These are phyloP conservation scores for Dicyrtomina minuta DNA, from an alignment of 2,888 invertebrate species.

Conservation along the genomic window DNA sequence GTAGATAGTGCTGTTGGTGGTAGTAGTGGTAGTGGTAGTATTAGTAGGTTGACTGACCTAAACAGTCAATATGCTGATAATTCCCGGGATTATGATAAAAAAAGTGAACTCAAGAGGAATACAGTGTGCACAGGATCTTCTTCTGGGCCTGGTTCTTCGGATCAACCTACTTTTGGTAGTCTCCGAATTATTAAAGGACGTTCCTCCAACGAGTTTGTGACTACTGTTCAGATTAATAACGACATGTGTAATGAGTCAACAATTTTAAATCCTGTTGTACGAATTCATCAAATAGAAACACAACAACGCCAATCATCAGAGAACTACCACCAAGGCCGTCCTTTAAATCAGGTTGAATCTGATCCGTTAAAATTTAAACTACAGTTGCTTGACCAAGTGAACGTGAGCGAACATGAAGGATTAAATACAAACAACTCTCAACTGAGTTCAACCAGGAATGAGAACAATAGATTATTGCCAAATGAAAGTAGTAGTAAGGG, in stretches of 20 bases:
- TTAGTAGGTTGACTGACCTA: conserved; percentile 31
- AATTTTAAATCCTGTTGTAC: conserved; percentile 19
- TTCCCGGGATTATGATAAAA: conserved; percentile 10
- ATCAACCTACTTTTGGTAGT: not conserved
- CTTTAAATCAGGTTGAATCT: too few species aligned
- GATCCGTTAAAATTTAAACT: too few species aligned
- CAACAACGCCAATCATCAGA: not conserved
- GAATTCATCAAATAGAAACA: conserved; percentile 13
- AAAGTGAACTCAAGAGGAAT: not conserved
- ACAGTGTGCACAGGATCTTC: not conserved
- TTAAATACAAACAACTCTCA: too few species aligned
- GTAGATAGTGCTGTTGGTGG: not conserved
- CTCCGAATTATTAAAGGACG: conserved; percentile 22
- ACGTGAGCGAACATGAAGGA: too few species aligned
- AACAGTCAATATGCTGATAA: conserved; percentile 28
- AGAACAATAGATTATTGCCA: too few species aligned
- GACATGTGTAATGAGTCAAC: conserved; percentile 25
- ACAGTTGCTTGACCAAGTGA: too few species aligned
- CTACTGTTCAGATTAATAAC: conserved; percentile 30
- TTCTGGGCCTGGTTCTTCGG: not conserved
- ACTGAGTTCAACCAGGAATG: too few species aligned
- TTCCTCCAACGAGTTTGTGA: conserved; percentile 30
- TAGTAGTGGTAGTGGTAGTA: not conserved
- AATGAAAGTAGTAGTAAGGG: too few species aligned
- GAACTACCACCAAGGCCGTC: too few species aligned